These are phyloP conservation scores for Platerodrilus igneus DNA, from an alignment of 2,888 invertebrate genomes.

Conservation along the genomic window DNA sequence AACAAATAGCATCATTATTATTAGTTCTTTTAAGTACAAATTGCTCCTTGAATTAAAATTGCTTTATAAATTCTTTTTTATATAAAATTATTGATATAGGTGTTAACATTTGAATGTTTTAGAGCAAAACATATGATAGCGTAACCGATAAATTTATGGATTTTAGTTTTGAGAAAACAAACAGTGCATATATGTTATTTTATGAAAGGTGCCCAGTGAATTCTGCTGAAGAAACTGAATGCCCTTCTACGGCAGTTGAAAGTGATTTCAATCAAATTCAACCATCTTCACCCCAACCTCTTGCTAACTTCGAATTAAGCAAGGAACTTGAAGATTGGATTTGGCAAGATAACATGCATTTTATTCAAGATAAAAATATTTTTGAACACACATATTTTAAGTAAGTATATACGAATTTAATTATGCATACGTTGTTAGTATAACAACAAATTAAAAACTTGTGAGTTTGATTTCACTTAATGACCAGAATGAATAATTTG, in stretches of 20 bases:
- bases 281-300: constrained; percentile 25
- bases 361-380: constrained; percentile 90
- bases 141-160: constrained; percentile 97
- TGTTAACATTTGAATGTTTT: constrained; percentile 39
- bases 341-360: constrained; percentile 95
- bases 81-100: too few species aligned
- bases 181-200: constrained; percentile 96
- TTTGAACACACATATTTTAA: constrained; percentile 95
- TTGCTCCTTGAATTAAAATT: too few species aligned
- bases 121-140: constrained; percentile 95
- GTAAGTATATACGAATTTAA: constrained; percentile 52
- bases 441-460: too few species aligned
- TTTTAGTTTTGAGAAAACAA: constrained; percentile 95
- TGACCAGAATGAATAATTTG: too few species aligned
- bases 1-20: too few species aligned
- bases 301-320: constrained; percentile 56
- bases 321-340: constrained; percentile 91
- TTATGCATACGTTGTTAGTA: not conserved
- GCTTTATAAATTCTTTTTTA: too few species aligned
- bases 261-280: constrained; percentile 28
- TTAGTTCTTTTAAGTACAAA: too few species aligned
- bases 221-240: constrained; percentile 40
- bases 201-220: constrained; percentile 72
- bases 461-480: too few species aligned
- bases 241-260: constrained; percentile 38